Base-by-base conservation (phyloP, 2,113 vertebrate species). In the Anser brachyrhynchus region DNA sequence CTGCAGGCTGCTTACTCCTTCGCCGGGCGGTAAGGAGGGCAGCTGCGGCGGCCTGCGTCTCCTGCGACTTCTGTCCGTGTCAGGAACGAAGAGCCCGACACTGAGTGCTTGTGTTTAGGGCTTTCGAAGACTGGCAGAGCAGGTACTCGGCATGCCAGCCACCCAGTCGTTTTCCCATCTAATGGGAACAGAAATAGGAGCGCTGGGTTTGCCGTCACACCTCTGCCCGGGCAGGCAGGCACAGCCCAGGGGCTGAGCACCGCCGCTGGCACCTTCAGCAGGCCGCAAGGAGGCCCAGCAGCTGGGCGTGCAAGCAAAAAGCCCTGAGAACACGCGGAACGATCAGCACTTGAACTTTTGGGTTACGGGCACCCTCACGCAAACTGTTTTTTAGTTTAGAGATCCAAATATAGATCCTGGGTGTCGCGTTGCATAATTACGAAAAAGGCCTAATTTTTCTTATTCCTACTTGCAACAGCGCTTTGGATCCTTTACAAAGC, bases 151-250 rank as follows among this genome's bases (percentile, higher is more conserved):
- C 3, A 2, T 2, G 3, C 43, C 33, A 55, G 20, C 44, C 51
- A 5, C 4, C 5, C 18, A 8, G 22, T 18, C 25, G 70, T 6
- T 3, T 4, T 4, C 33, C 12, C 0, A 0, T 39, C 3, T 31
- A 41, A 37, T 18, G 29, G 61, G 11, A 57, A 14, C 3, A 46
- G 31, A 43, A 74, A 31, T 0, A 21, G 65, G 55, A 49, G 6
- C 10, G 9, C 28, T 1, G 13, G 54, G 62, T 23, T 29, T 29
- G 17, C 3, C 54, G 13, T 0, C 43, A 3, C 0, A 39, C 10
- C 11, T 15, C 29, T 43, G 52, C n/a, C 26, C 8, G 10, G 11
- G 4, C 11, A 15, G 69, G 44, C 20, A 41, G 29, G 2, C 41
- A 5, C 51, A 43, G 55, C 43, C 26, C 28, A 0, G 2, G 23